phyloP scores from a whole-genome alignment of 2,797 vertebrate genomes.

The Leptatherina wallacei region DNA sequence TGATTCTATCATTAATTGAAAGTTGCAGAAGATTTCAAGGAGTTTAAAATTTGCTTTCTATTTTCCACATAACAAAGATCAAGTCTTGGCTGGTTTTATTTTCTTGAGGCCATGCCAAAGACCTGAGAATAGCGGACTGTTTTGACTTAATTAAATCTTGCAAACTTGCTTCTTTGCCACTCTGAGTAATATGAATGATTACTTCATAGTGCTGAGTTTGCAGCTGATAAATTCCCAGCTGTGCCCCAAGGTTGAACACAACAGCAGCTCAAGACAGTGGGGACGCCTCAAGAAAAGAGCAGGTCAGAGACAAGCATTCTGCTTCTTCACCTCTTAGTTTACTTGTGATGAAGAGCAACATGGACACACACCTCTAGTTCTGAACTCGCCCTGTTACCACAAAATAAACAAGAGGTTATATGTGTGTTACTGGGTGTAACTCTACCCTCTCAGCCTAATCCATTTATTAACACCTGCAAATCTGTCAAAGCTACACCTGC shows the following conservation, averaged over 20 bases:
- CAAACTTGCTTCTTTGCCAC: slow-evolving; percentile 21
- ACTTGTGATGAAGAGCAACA: background rate
- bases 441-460: slow-evolving; percentile 35
- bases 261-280: slow-evolving; percentile 12
- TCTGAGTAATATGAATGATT: slow-evolving; percentile 40
- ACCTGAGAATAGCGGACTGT: slow-evolving; percentile 19
- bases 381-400: slow-evolving; percentile 24
- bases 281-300: slow-evolving; percentile 15
- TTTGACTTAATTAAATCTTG: slow-evolving; percentile 34
- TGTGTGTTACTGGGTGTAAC: slow-evolving; percentile 39
- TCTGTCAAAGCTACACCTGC: slow-evolving; percentile 42
- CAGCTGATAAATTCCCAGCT: slow-evolving; percentile 19
- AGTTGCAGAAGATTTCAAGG: background rate
- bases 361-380: slow-evolving; percentile 13
- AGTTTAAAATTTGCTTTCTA: background rate
- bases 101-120: slow-evolving; percentile 21
- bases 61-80: slow-evolving; percentile 10
- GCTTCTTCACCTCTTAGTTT: background rate
- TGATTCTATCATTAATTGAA: background rate
- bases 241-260: slow-evolving; percentile 37
- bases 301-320: slow-evolving; percentile 6
- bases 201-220: slow-evolving; percentile 39
- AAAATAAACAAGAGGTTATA: slow-evolving; percentile 16
- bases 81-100: slow-evolving; percentile 6
- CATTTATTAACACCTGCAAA: slow-evolving; percentile 48